These are phyloP conservation scores for Aradophagus sp. DNA, from an alignment of 1,140 invertebrate species.

Conservation along the genomic window DNA sequence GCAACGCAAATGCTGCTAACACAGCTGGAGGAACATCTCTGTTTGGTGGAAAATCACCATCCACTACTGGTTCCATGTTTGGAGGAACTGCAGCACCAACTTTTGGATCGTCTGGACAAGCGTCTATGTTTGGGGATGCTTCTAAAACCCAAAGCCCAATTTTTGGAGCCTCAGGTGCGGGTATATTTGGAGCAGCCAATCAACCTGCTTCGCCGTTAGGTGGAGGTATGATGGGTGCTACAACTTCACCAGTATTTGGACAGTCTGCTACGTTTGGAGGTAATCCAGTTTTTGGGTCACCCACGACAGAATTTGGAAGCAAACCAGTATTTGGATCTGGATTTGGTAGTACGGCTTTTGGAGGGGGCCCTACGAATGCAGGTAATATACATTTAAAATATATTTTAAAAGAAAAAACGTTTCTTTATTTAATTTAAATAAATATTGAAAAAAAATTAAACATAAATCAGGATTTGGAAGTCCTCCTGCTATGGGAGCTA, in stretches of 20 bases:
- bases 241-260: conserved; percentile 46
- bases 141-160: conserved; percentile 18
- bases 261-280: conserved; percentile 63
- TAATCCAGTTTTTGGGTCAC: conserved; percentile 62
- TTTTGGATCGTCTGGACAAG: conserved; percentile 26
- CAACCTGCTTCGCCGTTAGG: conserved; percentile 29
- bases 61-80: conserved; percentile 39
- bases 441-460: background rate
- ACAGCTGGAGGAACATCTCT: background rate
- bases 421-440: conserved; percentile 1
- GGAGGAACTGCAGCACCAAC: conserved; percentile 19
- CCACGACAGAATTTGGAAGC: conserved; percentile 42
- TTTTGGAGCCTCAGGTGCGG: conserved; percentile 24
- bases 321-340: conserved; percentile 47
- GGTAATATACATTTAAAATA: conserved; percentile 21
- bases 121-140: conserved; percentile 30
- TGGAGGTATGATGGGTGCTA: conserved; percentile 26
- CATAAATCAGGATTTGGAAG: conserved; percentile 64
- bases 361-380: conserved; percentile 16
- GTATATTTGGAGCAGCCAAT: conserved; percentile 29
- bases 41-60: conserved; percentile 9
- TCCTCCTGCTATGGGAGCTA: conserved; percentile 58
- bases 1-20: conserved; percentile 27
- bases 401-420: too few species aligned
- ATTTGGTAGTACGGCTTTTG: conserved; percentile 59